phyloP scores from a whole-genome alignment of 2,797 vertebrate species.

The Amazona ochrocephala region DNA sequence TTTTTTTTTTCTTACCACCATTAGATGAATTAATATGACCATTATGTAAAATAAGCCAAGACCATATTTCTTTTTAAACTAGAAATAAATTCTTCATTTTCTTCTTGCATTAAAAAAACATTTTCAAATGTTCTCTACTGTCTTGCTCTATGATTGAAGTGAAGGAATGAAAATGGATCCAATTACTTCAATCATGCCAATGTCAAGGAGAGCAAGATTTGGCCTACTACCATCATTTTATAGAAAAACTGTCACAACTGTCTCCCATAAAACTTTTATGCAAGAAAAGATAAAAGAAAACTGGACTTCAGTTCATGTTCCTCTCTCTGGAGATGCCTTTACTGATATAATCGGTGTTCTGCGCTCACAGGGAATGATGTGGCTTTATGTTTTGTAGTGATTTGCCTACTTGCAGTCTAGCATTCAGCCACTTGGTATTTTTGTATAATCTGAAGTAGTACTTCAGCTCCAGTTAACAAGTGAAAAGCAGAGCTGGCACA shows the following conservation, averaged over 20 bases:
- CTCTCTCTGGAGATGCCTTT: background rate
- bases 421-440: background rate
- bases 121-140: background rate
- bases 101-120: accelerated
- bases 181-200: background rate
- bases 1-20: background rate
- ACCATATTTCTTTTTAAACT: background rate
- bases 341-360: background rate
- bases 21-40: background rate
- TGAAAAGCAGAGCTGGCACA: background rate
- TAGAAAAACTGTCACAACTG: background rate
- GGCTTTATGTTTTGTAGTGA: background rate
- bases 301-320: background rate
- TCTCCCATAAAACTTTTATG: background rate
- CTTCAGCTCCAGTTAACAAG: background rate
- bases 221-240: background rate
- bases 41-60: background rate
- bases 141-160: background rate
- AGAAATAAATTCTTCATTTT: background rate
- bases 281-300: background rate
- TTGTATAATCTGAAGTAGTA: background rate
- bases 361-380: background rate
- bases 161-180: background rate
- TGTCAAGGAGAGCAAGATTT: background rate
- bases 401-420: background rate